Percentiles rank a stretch among this genome's conserved stretches.
Conservation (phyloP, 2,797 vertebrate species). For the Merluccius polli region DNA sequence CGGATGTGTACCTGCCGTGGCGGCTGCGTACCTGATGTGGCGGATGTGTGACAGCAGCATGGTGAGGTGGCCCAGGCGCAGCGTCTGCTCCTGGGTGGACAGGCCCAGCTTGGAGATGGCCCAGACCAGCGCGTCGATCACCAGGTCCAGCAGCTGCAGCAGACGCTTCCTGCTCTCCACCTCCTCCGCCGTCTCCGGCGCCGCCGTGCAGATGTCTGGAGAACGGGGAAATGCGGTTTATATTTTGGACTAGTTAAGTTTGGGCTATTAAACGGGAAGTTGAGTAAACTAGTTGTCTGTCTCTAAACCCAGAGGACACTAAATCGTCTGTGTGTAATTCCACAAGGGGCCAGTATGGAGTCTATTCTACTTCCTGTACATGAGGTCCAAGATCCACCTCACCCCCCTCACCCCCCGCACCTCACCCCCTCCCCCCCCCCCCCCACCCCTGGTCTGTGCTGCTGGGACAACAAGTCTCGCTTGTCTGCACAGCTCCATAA, state of each 20-base stretch:
- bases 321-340: no score
- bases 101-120: slow-evolving; percentile 88
- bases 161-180: slow-evolving; percentile 83
- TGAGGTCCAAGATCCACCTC: no score
- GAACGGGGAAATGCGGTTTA: background rate
- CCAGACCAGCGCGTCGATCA: slow-evolving; percentile 94
- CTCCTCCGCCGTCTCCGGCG: slow-evolving; percentile 73
- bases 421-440: no score
- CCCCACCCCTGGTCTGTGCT: background rate
- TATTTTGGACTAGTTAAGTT: no score
- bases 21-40: slow-evolving; percentile 90
- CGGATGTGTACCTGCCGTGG: slow-evolving; percentile 92
- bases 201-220: slow-evolving; percentile 78
- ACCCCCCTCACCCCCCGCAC: no score
- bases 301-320: no score
- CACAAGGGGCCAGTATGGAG: background rate
- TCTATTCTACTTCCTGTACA: background rate
- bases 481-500: slow-evolving; percentile 26
- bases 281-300: no score
- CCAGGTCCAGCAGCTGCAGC: slow-evolving; percentile 84
- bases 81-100: slow-evolving; percentile 83
- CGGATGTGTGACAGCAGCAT: slow-evolving; percentile 96
- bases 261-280: no score
- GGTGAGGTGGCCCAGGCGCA: slow-evolving; percentile 86
- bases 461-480: background rate